Conservation (phyloP, 2,888 invertebrate species). For the Andrena dorsata region DNA sequence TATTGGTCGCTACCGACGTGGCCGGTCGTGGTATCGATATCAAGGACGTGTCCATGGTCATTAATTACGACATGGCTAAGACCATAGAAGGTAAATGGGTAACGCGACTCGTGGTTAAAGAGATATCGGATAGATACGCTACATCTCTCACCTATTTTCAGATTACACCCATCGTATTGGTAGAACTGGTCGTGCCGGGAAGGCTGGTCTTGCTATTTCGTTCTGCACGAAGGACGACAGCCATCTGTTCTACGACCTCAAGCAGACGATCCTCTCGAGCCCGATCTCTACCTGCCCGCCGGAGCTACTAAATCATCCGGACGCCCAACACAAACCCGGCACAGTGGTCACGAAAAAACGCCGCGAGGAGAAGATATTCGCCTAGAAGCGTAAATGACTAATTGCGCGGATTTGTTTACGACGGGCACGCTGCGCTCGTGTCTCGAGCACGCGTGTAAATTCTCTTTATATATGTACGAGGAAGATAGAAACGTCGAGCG, state of each 20-base stretch:
- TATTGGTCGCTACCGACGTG: constrained; percentile 99
- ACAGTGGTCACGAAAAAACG: constrained; percentile 97
- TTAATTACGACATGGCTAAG: constrained; percentile 99
- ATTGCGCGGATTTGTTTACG: constrained; percentile 13
- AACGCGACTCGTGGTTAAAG: background rate
- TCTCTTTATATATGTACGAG: constrained; percentile 38
- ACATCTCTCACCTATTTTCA: constrained; percentile 71
- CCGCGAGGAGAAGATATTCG: constrained; percentile 97
- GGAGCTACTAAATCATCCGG: constrained; percentile 98
- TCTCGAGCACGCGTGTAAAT: constrained; percentile 14
- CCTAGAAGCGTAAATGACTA: constrained; percentile 85
- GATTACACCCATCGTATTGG: constrained; percentile 99
- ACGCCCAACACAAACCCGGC: constrained; percentile 99
- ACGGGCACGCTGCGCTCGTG: background rate
- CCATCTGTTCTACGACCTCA: constrained; percentile 97
- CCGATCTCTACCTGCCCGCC: constrained; percentile 98
- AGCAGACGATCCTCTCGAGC: constrained; percentile 94
- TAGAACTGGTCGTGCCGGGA: constrained; percentile 99
- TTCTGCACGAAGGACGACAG: constrained; percentile 99
- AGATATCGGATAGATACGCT: background rate
- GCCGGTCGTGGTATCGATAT: constrained; percentile 99
- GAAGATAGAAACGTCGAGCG: background rate
- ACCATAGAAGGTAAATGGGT: constrained; percentile 92
- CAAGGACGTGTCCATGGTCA: constrained; percentile 99
- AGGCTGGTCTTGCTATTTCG: constrained; percentile 97